phyloP scores from a whole-genome alignment of 92 coral and sea anemone species.

The Phenganax stokvisi region DNA sequence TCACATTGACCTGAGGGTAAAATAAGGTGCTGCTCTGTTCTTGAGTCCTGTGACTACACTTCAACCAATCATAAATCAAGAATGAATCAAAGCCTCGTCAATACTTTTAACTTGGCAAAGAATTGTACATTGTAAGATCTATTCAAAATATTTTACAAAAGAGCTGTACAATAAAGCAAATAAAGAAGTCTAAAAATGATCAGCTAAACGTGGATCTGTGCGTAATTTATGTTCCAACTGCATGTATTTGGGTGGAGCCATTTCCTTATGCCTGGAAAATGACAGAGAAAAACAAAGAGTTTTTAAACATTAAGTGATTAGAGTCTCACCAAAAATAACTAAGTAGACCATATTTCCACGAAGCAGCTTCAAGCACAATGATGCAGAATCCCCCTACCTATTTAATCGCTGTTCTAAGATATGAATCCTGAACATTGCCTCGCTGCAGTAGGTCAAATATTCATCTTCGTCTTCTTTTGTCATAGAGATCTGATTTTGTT shows the following conservation, averaged over 20 bases:
- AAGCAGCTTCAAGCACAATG: not conserved
- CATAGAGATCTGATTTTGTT: constrained; percentile 97
- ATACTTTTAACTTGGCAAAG: too few species aligned
- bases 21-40: too few species aligned
- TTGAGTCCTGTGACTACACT: too few species aligned
- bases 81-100: too few species aligned
- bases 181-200: constrained; percentile 51
- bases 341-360: not conserved
- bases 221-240: constrained; percentile 93
- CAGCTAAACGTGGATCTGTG: constrained; percentile 81
- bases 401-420: constrained; percentile 88
- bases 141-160: constrained; percentile 20
- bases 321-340: not conserved
- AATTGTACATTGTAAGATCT: not conserved
- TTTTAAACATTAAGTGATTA: not conserved
- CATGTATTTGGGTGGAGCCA: constrained; percentile 93
- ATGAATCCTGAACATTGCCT: constrained; percentile 99
- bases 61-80: too few species aligned
- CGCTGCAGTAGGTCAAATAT: constrained; percentile 90
- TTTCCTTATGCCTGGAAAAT: constrained; percentile 82
- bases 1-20: too few species aligned
- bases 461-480: constrained; percentile 98
- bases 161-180: not conserved
- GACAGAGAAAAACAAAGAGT: not conserved
- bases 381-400: constrained; percentile 51